Conservation (phyloP, 2,888 invertebrate species). For the Diplazon laetatorius region DNA sequence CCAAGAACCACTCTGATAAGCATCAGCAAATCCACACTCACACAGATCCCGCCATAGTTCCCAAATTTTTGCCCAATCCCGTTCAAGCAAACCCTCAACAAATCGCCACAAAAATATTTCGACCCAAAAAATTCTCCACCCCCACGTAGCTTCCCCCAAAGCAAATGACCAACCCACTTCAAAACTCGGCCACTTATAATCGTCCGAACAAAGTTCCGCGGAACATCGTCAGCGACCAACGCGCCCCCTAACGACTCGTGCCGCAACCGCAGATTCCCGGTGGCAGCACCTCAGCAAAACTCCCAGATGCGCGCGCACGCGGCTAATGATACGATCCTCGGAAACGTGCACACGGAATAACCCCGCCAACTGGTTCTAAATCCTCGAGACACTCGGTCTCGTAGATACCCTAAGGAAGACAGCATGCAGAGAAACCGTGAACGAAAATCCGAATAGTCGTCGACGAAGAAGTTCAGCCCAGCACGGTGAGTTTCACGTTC, state of each 20-base stretch:
- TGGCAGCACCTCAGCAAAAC: neutral
- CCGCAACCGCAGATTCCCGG: conserved; percentile 17
- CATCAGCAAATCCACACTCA: no score
- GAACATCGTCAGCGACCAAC: neutral
- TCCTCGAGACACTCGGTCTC: conserved; percentile 41
- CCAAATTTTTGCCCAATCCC: no score
- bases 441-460: neutral
- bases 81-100: no score
- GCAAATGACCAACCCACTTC: neutral
- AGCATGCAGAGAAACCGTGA: conserved; percentile 19
- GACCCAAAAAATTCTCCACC: no score
- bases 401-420: conserved; percentile 50
- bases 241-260: conserved; percentile 3
- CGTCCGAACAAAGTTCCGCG: neutral
- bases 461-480: conserved; percentile 43
- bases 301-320: conserved; percentile 29
- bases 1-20: no score
- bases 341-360: conserved; percentile 70
- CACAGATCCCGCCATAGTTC: no score
- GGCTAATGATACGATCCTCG: conserved; percentile 65
- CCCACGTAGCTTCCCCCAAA: no score
- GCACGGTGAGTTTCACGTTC: conserved; percentile 46
- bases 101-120: no score
- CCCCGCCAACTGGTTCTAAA: conserved; percentile 53
- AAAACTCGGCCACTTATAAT: neutral